phyloP scores from a whole-genome alignment of 2,797 vertebrate genomes.

The Synaphobranchus kaupii region DNA sequence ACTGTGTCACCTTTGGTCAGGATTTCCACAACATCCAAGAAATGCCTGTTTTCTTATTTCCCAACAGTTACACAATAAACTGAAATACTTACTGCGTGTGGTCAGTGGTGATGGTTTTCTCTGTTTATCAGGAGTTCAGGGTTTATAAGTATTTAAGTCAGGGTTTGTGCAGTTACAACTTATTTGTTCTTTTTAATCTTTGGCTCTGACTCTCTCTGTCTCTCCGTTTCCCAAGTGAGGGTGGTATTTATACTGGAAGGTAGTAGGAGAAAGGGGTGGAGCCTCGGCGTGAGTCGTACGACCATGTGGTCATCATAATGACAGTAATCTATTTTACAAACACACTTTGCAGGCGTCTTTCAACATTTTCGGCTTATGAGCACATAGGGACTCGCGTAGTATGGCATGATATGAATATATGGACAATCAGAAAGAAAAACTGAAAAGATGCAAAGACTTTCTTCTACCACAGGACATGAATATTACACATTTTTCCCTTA shows the following conservation, averaged over 20 bases:
- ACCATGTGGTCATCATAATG: constrained; percentile 45
- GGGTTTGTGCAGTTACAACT: neutral
- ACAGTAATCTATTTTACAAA: constrained; percentile 41
- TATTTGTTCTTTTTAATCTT: neutral
- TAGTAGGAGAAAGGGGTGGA: constrained; percentile 48
- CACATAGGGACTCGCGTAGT: neutral
- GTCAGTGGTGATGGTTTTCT: neutral
- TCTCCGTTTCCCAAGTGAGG: constrained; percentile 29
- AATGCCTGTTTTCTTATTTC: constrained; percentile 22
- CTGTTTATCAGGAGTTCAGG: neutral
- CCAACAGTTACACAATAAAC: constrained; percentile 42
- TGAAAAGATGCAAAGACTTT: neutral
- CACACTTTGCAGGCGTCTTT: constrained; percentile 1
- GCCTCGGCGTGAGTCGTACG: constrained; percentile 37
- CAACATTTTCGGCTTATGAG: constrained; percentile 18
- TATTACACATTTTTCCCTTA: neutral
- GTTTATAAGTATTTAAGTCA: neutral
- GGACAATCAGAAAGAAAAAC: neutral
- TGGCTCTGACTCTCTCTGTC: constrained; percentile 31
- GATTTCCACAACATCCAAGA: constrained; percentile 33
- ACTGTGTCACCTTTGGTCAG: constrained; percentile 46
- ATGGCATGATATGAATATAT: neutral
- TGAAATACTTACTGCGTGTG: constrained; percentile 52
- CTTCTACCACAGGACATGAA: neutral
- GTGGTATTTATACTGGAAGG: constrained; percentile 48